Conservation (phyloP, 2,797 vertebrate genomes). For the Neomorphus geoffroyi region DNA sequence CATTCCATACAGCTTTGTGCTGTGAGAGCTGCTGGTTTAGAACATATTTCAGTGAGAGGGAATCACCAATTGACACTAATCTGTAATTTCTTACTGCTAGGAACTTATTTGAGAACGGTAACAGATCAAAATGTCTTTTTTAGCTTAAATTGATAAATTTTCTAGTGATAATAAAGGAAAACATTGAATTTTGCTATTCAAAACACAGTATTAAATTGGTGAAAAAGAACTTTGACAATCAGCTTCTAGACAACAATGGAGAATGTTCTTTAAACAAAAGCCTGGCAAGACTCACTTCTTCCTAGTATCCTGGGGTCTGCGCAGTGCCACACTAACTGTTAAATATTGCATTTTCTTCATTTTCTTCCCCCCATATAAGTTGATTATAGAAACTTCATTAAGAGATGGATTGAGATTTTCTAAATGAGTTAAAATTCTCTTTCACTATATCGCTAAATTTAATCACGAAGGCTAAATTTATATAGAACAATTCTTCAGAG, state of each 20-base stretch:
- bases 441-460: conserved; percentile 28
- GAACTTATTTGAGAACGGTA: background rate
- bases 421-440: conserved; percentile 38
- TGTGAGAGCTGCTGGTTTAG: background rate
- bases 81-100: background rate
- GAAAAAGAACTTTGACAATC: background rate
- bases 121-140: background rate
- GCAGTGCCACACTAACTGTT: background rate
- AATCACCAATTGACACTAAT: background rate
- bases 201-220: background rate
- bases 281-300: background rate
- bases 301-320: background rate
- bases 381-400: conserved; percentile 47
- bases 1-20: background rate
- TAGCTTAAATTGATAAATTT: background rate
- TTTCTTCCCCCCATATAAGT: background rate
- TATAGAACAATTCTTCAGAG: conserved; percentile 27
- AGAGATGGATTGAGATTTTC: conserved; percentile 24
- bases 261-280: background rate
- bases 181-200: background rate
- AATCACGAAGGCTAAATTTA: conserved; percentile 40
- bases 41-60: background rate
- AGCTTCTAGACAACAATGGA: background rate
- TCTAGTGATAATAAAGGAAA: background rate
- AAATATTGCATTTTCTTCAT: conserved; percentile 22